Percentiles rank a stretch among this genome's conserved stretches.
These are phyloP conservation scores for Pocillopora meandrina DNA, from an alignment of 92 coral and sea anemone species.

Conservation along the genomic window DNA sequence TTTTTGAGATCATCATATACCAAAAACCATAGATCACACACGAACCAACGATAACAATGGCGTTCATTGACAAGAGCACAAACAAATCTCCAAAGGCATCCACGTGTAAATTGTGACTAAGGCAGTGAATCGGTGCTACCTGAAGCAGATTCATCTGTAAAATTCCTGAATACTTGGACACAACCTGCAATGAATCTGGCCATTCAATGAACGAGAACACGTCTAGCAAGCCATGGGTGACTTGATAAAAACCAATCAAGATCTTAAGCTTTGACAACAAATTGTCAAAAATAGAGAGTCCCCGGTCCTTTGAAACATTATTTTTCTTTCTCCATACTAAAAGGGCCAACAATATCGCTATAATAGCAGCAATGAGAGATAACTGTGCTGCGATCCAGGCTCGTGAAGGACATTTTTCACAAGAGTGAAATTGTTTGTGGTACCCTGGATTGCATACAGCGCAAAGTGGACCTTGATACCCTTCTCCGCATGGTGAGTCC, in stretches of 20 bases:
- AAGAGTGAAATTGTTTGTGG: neutral
- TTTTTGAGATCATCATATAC: too few relatives aligned
- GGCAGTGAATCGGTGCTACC: neutral
- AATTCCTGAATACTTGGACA: neutral
- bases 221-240: neutral
- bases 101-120: neutral
- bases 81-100: neutral
- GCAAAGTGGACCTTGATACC: neutral
- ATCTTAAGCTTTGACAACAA: neutral
- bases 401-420: neutral
- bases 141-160: conserved; percentile 1
- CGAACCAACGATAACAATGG: neutral
- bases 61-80: neutral
- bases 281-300: too few relatives aligned
- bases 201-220: neutral
- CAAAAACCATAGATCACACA: too few relatives aligned
- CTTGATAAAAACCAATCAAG: neutral
- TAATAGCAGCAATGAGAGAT: too few relatives aligned
- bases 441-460: neutral
- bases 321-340: too few relatives aligned
- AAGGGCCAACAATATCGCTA: too few relatives aligned
- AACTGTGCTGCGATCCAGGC: too few relatives aligned
- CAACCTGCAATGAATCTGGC: neutral
- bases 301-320: too few relatives aligned
- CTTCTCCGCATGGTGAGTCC: neutral